A percentile compares a stretch with the other conserved stretches of the same genome.
Conservation (phyloP, 2,113 vertebrate genomes). For the Chauna torquata region DNA sequence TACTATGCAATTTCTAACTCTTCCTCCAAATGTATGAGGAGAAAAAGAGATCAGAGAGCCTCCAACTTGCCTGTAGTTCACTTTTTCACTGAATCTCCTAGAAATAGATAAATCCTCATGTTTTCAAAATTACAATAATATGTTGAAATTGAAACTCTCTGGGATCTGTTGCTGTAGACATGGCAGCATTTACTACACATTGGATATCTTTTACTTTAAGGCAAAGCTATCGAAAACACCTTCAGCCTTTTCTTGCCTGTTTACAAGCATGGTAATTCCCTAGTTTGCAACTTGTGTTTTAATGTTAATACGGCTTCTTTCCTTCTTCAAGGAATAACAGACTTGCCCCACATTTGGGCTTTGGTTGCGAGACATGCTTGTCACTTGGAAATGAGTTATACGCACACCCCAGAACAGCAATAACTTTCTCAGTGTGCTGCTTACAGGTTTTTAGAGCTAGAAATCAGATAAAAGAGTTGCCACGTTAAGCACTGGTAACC, state of each 20-base stretch:
- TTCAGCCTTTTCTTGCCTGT: fast-evolving
- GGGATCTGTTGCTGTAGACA: neutral
- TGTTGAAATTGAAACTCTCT: fast-evolving
- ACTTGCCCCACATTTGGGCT: neutral
- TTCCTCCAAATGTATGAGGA: neutral
- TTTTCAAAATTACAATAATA: neutral
- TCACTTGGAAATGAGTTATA: neutral
- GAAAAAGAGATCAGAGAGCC: neutral
- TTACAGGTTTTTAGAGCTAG: neutral
- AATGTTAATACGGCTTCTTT: conserved; percentile 28
- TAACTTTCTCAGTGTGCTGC: neutral
- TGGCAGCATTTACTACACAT: neutral
- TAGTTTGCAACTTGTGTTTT: neutral
- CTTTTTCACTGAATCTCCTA: conserved; percentile 27
- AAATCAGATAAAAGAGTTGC: neutral
- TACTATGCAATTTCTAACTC: neutral
- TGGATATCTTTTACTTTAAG: fast-evolving
- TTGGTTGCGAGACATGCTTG: neutral
- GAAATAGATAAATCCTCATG: neutral
- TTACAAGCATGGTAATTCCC: fast-evolving
- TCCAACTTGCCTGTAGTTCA: neutral
- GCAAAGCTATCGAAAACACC: neutral
- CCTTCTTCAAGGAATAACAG: neutral
- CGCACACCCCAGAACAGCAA: neutral
- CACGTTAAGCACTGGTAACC: neutral